These are phyloP conservation scores for Enteromius anoplus DNA, from an alignment of 2,797 vertebrate species.

Conservation along the genomic window DNA sequence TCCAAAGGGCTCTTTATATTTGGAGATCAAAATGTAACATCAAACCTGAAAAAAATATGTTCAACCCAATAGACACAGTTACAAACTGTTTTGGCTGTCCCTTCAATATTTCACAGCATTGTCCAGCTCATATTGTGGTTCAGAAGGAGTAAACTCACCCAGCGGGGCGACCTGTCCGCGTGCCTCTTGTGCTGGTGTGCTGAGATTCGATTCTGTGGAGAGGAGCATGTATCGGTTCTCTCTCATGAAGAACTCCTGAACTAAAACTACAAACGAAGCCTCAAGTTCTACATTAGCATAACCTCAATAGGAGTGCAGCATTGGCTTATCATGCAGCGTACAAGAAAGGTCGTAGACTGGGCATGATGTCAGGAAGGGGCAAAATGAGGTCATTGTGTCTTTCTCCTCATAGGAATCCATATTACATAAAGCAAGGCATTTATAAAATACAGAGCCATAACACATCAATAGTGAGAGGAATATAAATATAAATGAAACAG, in stretches of 20 bases:
- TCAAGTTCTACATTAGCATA: conserved; percentile 41
- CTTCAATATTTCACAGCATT: neutral
- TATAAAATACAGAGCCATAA: conserved; percentile 2
- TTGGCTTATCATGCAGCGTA: conserved; percentile 2
- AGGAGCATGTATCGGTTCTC: conserved; percentile 43
- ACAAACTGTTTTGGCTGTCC: neutral
- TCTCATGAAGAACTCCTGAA: conserved; percentile 5
- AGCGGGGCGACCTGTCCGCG: neutral
- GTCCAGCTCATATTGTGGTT: neutral
- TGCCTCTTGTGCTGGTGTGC: conserved; percentile 6
- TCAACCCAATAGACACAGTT: neutral
- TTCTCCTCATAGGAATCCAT: conserved; percentile 37
- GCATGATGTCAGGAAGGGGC: conserved; percentile 37
- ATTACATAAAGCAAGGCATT: conserved; percentile 39
- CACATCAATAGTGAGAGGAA: conserved; percentile 11
- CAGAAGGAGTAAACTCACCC: conserved; percentile 36
- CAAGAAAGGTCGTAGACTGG: conserved; percentile 46
- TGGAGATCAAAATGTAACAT: neutral
- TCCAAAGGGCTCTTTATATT: neutral
- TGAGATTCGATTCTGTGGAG: conserved; percentile 47
- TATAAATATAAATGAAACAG: neutral
- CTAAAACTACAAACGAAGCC: conserved; percentile 7
- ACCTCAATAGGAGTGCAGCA: conserved; percentile 16
- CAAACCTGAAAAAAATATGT: neutral
- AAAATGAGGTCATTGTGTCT: conserved; percentile 49